A percentile compares a stretch with the other conserved stretches of the same genome.
These are phyloP conservation scores for Diachasma alloeum DNA, from an alignment of 1,140 invertebrate genomes.

Conservation along the genomic window DNA sequence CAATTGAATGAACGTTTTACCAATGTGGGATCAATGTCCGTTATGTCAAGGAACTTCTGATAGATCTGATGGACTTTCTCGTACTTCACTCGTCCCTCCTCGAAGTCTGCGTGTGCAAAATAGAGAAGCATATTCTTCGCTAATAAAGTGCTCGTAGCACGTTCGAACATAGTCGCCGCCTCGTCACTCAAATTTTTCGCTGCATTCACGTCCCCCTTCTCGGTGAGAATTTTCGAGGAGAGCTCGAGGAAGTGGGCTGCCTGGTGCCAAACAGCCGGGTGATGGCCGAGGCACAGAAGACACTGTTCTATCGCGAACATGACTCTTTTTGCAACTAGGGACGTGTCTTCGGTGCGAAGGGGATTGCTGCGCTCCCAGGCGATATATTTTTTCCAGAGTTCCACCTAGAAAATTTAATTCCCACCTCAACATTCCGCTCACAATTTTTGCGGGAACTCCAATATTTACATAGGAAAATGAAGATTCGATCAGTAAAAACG, in stretches of 20 bases:
- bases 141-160: constrained; percentile 87
- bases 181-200: constrained; percentile 93
- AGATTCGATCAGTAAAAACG: no score
- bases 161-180: constrained; percentile 91
- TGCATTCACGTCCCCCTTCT: constrained; percentile 95
- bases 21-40: constrained; percentile 93
- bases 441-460: background rate
- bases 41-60: constrained; percentile 87
- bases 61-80: constrained; percentile 98
- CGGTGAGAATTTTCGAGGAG: constrained; percentile 88
- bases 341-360: constrained; percentile 92
- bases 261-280: constrained; percentile 99
- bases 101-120: constrained; percentile 99
- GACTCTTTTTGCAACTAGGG: constrained; percentile 89
- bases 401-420: constrained; percentile 72
- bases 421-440: constrained; percentile 1
- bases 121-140: constrained; percentile 93
- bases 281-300: constrained; percentile 93
- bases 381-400: constrained; percentile 99
- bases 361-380: constrained; percentile 98
- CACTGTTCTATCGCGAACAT: constrained; percentile 99
- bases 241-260: constrained; percentile 95
- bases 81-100: constrained; percentile 95
- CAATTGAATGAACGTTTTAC: constrained; percentile 62
- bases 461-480: no score